Percentiles rank a stretch among this genome's conserved stretches.
phyloP scores from a whole-genome alignment of 2,113 vertebrate genomes.

The Oxyura jamaicensis region DNA sequence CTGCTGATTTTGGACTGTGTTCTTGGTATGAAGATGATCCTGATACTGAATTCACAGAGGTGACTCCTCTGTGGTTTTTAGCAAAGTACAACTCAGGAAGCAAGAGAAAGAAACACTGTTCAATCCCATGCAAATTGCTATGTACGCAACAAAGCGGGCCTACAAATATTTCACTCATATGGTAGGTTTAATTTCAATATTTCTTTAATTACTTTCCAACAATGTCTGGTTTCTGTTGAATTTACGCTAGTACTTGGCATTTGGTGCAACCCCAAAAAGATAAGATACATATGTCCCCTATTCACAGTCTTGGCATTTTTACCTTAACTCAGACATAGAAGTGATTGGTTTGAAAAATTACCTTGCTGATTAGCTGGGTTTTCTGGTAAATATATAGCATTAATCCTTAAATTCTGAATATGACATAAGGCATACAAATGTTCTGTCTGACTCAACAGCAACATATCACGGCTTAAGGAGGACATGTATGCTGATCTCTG shows the following conservation, averaged over 20 bases:
- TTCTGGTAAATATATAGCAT: constrained; percentile 67
- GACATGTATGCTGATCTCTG: constrained; percentile 57
- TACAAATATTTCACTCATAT: constrained; percentile 75
- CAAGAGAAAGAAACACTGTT: constrained; percentile 19
- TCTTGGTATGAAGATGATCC: not conserved
- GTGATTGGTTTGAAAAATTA: constrained; percentile 75
- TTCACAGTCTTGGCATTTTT: constrained; percentile 80
- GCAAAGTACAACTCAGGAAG: constrained; percentile 10
- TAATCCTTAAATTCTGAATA: constrained; percentile 73
- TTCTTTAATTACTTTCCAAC: constrained; percentile 81
- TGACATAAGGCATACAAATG: constrained; percentile 70
- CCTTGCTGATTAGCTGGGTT: constrained; percentile 75
- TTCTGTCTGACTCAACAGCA: constrained; percentile 59
- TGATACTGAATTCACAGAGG: not conserved
- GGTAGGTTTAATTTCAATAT: constrained; percentile 78
- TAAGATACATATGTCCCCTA: constrained; percentile 81
- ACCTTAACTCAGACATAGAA: constrained; percentile 72
- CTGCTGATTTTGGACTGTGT: not conserved
- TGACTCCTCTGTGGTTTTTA: not conserved
- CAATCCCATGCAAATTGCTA: constrained; percentile 60
- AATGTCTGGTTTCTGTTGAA: constrained; percentile 80
- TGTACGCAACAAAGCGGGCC: constrained; percentile 62
- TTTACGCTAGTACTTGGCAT: constrained; percentile 77
- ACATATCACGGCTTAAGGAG: constrained; percentile 74
- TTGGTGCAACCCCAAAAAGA: constrained; percentile 79